phyloP scores from a whole-genome alignment of 2,113 vertebrate species.

The Ailuropoda melanoleuca region DNA sequence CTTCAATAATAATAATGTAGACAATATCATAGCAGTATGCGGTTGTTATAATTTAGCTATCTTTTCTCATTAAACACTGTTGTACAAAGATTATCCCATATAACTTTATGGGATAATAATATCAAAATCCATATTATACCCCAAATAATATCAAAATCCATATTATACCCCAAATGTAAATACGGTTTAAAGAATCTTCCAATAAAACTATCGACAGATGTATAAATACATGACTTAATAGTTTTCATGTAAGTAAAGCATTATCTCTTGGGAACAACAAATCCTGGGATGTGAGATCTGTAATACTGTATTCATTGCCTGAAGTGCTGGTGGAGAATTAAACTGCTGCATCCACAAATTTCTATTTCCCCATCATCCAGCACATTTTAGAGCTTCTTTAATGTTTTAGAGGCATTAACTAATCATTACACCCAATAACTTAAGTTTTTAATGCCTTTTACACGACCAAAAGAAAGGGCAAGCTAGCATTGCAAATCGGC shows the following conservation, averaged over 20 bases:
- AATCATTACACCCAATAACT: conserved; percentile 40
- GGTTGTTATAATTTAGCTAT: neutral
- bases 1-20: neutral
- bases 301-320: conserved; percentile 2
- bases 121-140: conserved; percentile 47
- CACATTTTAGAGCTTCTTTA: conserved; percentile 43
- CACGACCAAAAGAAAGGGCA: neutral
- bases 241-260: conserved; percentile 48
- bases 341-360: neutral
- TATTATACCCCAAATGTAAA: conserved; percentile 39
- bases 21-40: neutral
- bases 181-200: conserved; percentile 60
- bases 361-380: neutral
- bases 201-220: conserved; percentile 53
- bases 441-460: conserved; percentile 10
- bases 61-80: neutral
- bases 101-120: conserved; percentile 62
- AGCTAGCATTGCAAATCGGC: neutral
- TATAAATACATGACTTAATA: conserved; percentile 64
- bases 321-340: neutral
- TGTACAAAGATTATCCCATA: neutral
- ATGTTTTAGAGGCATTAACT: conserved; percentile 19
- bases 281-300: neutral
- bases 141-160: conserved; percentile 65
- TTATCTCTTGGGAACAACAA: conserved; percentile 54